phyloP scores from a whole-genome alignment of 2,888 invertebrate genomes.

The Clistopyga incitator region DNA sequence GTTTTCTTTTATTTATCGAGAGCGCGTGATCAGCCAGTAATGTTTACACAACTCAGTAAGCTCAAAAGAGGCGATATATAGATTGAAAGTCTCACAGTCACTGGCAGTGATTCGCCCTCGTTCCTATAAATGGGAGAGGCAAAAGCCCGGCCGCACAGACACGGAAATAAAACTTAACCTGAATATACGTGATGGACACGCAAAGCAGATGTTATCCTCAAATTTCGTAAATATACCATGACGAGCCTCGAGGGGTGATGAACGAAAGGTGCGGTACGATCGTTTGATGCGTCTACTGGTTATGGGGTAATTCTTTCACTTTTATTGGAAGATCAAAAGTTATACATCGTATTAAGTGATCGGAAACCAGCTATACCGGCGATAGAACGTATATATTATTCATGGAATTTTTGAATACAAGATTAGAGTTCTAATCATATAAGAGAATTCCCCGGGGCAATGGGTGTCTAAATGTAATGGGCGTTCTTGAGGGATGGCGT shows the following conservation, averaged over 20 bases:
- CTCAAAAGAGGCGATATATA: not conserved
- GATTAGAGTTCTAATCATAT: too few species aligned
- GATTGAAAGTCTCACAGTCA: not conserved
- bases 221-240: constrained; percentile 4
- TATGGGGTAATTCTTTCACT: not conserved
- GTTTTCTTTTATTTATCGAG: constrained; percentile 31
- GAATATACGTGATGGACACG: constrained; percentile 74
- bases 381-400: too few species aligned
- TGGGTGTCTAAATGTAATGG: too few species aligned
- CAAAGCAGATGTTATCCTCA: constrained; percentile 73
- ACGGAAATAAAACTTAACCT: constrained; percentile 71
- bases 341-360: not conserved
- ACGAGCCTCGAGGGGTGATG: not conserved
- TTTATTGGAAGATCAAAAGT: not conserved
- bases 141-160: constrained; percentile 57
- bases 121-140: constrained; percentile 5
- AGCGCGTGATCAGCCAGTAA: not conserved
- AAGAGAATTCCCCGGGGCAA: too few species aligned
- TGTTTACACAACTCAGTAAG: constrained; percentile 8
- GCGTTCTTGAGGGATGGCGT: too few species aligned
- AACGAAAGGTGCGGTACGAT: not conserved
- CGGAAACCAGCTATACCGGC: too few species aligned
- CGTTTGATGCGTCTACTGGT: not conserved
- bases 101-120: not conserved
- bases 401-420: too few species aligned